Conservation (phyloP, 2,113 vertebrate genomes). For the Pardalotus punctatus region DNA sequence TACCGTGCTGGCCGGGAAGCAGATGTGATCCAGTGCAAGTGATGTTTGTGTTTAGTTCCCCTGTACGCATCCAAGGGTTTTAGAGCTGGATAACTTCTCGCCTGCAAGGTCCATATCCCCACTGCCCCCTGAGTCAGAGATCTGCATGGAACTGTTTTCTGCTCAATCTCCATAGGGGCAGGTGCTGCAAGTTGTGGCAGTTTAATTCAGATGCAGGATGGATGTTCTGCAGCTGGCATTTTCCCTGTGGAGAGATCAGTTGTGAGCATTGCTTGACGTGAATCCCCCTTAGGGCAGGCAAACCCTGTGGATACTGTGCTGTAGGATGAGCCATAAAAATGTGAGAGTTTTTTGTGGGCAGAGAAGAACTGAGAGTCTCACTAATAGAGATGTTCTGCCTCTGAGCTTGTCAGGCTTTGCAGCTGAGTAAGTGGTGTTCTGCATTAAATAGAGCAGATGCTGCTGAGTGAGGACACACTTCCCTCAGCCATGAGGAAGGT, state of each 20-base stretch:
- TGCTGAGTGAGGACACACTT: neutral
- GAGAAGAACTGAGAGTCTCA: neutral
- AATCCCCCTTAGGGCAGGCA: neutral
- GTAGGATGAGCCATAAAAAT: neutral
- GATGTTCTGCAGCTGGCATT: neutral
- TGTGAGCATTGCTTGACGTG: neutral
- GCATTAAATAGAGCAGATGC: constrained; percentile 18
- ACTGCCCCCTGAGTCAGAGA: neutral
- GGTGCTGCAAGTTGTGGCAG: neutral
- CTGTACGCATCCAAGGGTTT: neutral
- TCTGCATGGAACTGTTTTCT: neutral
- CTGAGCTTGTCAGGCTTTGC: neutral
- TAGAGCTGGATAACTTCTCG: neutral
- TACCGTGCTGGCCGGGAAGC: neutral
- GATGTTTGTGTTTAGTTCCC: neutral
- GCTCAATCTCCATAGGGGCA: neutral
- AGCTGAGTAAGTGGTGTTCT: neutral
- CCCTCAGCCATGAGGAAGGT: neutral
- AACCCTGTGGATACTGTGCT: neutral
- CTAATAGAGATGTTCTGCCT: neutral
- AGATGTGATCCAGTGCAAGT: neutral
- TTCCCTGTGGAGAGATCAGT: neutral
- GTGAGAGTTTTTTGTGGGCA: neutral
- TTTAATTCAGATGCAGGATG: neutral
- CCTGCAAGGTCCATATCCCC: neutral